Evolutionary conservation across 2,113 vertebrate species (phyloP).

Genomic region (Otocyon megalotis): DNA sequence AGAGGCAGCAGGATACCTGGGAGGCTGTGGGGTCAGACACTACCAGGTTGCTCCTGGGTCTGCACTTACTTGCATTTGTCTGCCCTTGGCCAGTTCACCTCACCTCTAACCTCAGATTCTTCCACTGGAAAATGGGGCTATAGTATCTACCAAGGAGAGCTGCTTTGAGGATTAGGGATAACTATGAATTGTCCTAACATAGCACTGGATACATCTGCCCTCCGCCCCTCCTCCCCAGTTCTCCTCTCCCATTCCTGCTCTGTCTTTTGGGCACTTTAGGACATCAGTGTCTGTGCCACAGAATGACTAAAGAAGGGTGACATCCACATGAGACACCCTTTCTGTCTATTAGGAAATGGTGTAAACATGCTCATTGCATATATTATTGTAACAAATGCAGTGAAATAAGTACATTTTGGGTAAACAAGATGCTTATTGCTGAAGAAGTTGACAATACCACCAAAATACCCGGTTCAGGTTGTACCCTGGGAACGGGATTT

Average conservation of each 20-base stretch:
- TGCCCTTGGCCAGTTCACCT: not conserved
- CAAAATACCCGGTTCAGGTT: not conserved
- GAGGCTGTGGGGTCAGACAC: not conserved
- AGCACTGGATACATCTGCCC: not conserved
- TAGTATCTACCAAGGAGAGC: not conserved
- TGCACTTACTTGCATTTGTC: rapidly evolving
- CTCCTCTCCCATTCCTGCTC: not conserved
- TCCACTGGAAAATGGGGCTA: not conserved
- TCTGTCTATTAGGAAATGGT: not conserved
- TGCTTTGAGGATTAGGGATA: not conserved
- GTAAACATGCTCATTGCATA: not conserved
- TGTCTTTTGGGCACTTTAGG: not conserved
- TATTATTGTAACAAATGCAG: not conserved
- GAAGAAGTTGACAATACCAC: not conserved
- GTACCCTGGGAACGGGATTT: not conserved
- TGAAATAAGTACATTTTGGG: not conserved
- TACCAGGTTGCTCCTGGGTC: not conserved
- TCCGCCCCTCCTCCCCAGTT: rapidly evolving
- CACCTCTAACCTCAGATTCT: not conserved
- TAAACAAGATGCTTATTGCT: not conserved
- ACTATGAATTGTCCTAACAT: no score
- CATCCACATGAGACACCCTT: no score
- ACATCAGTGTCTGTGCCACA: not conserved
- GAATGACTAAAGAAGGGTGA: not conserved
- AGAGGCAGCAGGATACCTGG: not conserved